Evolutionary conservation across 2,797 vertebrate genomes (phyloP), one percentile per base, ranked within the genome.

Genomic region (Cetoscarus ocellatus): DNA sequence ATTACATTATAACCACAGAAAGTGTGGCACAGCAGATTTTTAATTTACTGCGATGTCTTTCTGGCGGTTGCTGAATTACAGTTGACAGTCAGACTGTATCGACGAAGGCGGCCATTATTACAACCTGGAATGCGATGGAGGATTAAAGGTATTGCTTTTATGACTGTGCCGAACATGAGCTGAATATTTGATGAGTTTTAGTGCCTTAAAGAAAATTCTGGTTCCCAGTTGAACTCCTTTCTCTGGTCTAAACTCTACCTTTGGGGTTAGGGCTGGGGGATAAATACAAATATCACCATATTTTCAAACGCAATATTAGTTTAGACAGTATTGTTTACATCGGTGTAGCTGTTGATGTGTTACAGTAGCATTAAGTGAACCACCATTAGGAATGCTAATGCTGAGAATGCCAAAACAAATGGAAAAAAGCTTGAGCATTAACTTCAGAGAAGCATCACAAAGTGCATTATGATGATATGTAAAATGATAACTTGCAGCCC

Each of bases 1-100:
- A 87, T 82, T 72, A 75, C 66, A 56, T 70, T 74, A 74, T 34
- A 56, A 67, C 39, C 63, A 34, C 58, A 42, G 78, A 61, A 79
- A 71, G 61, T n/a, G 52, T 9, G 50, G 52, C 59, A 36, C 44
- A 44, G 67, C 54, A 60, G 70, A 65, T 77, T 77, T 82, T 78
- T 72, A 67, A 80, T 88, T 87, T 58, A 56, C 56, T 18, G 38
- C 36, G 61, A 82, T 64, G 76, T 79, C 67, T 60, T 66, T 47
- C 35, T 8, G 15, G 58, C 19, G 55, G 59, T 43, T 51, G 18
- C 60, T 15, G 38, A 70, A 84, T 77, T 1, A 60, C 9, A 36
- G 72, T 1, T 17, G 82, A 77, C 77, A 74, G 63, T 59, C 17
- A 1, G 48, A 74, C 57, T 58, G 34, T 17, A 58, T 47, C 35